These are phyloP conservation scores for Poeciliopsis prolifica DNA, from an alignment of 2,113 vertebrate genomes.

Conservation along the genomic window DNA sequence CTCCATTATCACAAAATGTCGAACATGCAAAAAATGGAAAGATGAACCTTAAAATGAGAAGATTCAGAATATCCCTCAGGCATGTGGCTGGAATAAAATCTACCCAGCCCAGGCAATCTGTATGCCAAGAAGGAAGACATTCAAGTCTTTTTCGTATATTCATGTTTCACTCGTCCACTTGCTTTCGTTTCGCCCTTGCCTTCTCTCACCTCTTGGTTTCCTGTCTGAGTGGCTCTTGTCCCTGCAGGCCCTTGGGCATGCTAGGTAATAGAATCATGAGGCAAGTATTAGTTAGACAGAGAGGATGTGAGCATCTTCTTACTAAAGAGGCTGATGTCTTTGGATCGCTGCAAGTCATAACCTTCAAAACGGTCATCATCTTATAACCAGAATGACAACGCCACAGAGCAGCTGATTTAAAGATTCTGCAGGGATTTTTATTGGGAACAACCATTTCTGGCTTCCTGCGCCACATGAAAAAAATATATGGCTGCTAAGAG, in stretches of 20 bases:
- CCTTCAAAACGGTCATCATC: slow-evolving; percentile 34
- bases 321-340: slow-evolving; percentile 46
- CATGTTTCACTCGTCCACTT: slow-evolving; percentile 52
- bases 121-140: slow-evolving; percentile 62
- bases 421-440: slow-evolving; percentile 6
- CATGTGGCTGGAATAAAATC: slow-evolving; percentile 68
- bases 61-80: slow-evolving; percentile 58
- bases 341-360: slow-evolving; percentile 34
- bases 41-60: slow-evolving; percentile 71
- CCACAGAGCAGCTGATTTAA: slow-evolving; percentile 26
- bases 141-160: slow-evolving; percentile 62
- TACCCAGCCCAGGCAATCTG: slow-evolving; percentile 54
- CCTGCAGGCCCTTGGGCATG: slow-evolving; percentile 48
- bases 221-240: slow-evolving; percentile 48
- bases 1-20: slow-evolving; percentile 66
- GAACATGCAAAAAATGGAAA: slow-evolving; percentile 72
- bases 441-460: too few species aligned
- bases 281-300: slow-evolving; percentile 58
- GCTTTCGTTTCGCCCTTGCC: slow-evolving; percentile 55
- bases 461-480: too few species aligned
- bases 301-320: slow-evolving; percentile 45
- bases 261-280: slow-evolving; percentile 60
- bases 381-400: slow-evolving; percentile 27
- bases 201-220: slow-evolving; percentile 58
- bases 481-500: too few species aligned